A percentile compares a stretch with the other conserved stretches of the same genome.
phyloP scores from a whole-genome alignment of 2,797 vertebrate species.

The Hyperoplus lanceolatus region DNA sequence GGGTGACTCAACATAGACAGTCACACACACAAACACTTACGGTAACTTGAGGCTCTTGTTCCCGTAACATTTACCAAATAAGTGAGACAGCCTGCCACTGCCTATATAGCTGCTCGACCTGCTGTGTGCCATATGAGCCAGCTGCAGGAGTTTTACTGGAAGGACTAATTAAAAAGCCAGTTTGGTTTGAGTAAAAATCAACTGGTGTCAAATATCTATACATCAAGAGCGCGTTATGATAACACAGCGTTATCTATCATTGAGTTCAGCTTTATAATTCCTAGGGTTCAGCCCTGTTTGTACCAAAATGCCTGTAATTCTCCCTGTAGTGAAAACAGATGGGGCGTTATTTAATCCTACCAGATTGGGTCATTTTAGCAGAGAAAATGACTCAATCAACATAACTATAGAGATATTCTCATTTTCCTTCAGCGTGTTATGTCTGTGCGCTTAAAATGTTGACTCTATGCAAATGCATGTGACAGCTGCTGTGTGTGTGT shows the following conservation, averaged over 20 bases:
- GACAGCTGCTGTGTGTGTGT: background rate
- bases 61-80: conserved; percentile 62
- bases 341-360: conserved; percentile 47
- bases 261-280: conserved; percentile 1
- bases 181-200: conserved; percentile 34
- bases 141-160: conserved; percentile 53
- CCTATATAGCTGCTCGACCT: conserved; percentile 31
- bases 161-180: conserved; percentile 23
- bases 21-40: conserved; percentile 67
- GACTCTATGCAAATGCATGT: conserved; percentile 32
- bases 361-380: conserved; percentile 48
- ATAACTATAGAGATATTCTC: conserved; percentile 51
- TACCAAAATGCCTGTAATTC: conserved; percentile 48
- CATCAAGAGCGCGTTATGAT: conserved; percentile 5
- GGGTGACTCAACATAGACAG: conserved; percentile 68
- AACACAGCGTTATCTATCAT: background rate
- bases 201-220: conserved; percentile 30
- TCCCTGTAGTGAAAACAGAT: conserved; percentile 29
- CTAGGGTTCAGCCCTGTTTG: conserved; percentile 16
- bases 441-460: conserved; percentile 36
- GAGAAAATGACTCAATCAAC: conserved; percentile 56
- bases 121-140: conserved; percentile 26
- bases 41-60: conserved; percentile 69
- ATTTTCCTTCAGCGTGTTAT: conserved; percentile 49
- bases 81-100: conserved; percentile 36